Evolutionary conservation across 1,140 invertebrate genomes (phyloP).

Genomic region (Lepidurus couesii): DNA sequence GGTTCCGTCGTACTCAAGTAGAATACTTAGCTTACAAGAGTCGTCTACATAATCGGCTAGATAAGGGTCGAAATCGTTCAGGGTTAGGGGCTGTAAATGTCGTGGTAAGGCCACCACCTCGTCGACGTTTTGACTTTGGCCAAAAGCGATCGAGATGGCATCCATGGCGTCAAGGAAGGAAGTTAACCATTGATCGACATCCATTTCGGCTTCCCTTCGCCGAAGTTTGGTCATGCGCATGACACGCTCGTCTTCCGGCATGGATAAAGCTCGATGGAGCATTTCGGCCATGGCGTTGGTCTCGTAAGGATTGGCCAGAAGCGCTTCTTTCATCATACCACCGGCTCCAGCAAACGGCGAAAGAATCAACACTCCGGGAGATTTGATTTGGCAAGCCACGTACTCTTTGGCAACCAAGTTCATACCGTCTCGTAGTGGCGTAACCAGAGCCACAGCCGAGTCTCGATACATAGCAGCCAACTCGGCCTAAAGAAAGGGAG

Average conservation of each 20-base stretch:
- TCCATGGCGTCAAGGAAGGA: conserved; percentile 43
- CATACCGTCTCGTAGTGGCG: conserved; percentile 49
- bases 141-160: conserved; percentile 36
- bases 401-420: conserved; percentile 51
- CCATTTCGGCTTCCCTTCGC: conserved; percentile 42
- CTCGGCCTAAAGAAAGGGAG: conserved; percentile 40
- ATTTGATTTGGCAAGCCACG: conserved; percentile 46
- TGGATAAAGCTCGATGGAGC: conserved; percentile 45
- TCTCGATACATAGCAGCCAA: conserved; percentile 47
- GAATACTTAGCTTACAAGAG: conserved; percentile 42
- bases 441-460: conserved; percentile 45
- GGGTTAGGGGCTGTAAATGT: conserved; percentile 29
- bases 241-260: conserved; percentile 46
- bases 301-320: conserved; percentile 48
- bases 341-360: conserved; percentile 47
- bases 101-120: conserved; percentile 14
- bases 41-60: conserved; percentile 43
- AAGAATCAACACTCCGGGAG: conserved; percentile 46
- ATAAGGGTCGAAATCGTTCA: conserved; percentile 35
- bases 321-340: conserved; percentile 44
- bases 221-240: conserved; percentile 46
- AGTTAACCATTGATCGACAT: conserved; percentile 46
- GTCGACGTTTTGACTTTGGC: conserved; percentile 29
- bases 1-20: conserved; percentile 49
- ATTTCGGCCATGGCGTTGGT: conserved; percentile 45